These are phyloP conservation scores for Caenorhabditis virilis DNA, from an alignment of 2,888 invertebrate genomes.

Conservation along the genomic window DNA sequence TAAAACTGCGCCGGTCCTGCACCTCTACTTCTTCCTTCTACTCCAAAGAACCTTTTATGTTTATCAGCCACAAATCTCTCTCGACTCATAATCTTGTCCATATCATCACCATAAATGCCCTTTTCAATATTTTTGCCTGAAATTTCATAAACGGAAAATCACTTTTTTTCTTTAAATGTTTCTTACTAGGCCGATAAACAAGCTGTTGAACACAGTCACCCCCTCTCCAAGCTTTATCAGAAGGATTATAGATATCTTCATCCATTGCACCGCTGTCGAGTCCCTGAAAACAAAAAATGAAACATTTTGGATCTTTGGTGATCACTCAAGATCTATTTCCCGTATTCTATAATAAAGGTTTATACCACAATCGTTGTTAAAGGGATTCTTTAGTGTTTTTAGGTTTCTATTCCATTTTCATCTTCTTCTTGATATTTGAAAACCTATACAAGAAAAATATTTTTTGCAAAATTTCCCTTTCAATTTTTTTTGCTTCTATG, in stretches of 20 bases:
- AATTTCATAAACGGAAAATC: slow-evolving; percentile 20
- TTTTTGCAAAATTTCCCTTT: too few species aligned
- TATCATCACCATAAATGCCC: slow-evolving; percentile 87
- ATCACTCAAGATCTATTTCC: slow-evolving; percentile 67
- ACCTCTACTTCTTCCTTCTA: slow-evolving; percentile 75
- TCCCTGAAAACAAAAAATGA: slow-evolving; percentile 69
- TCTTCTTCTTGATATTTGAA: too few species aligned
- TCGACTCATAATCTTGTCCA: slow-evolving; percentile 85
- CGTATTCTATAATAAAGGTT: too few species aligned
- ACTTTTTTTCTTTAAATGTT: background rate
- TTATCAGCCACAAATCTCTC: slow-evolving; percentile 95
- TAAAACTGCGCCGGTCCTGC: slow-evolving; percentile 83
- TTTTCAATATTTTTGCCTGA: slow-evolving; percentile 78
- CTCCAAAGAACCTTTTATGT: slow-evolving; percentile 93
- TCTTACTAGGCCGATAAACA: slow-evolving; percentile 82
- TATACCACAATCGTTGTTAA: too few species aligned
- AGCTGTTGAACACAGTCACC: slow-evolving; percentile 83
- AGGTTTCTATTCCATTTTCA: too few species aligned
- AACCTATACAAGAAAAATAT: too few species aligned
- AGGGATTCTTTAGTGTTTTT: too few species aligned
- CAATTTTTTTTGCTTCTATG: too few species aligned
- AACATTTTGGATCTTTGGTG: background rate
- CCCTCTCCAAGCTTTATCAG: slow-evolving; percentile 97
- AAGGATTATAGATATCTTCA: slow-evolving; percentile 95
- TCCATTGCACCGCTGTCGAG: slow-evolving; percentile 89